These are phyloP conservation scores for Mustelus asterias DNA, from an alignment of 2,113 vertebrate genomes.

Conservation along the genomic window DNA sequence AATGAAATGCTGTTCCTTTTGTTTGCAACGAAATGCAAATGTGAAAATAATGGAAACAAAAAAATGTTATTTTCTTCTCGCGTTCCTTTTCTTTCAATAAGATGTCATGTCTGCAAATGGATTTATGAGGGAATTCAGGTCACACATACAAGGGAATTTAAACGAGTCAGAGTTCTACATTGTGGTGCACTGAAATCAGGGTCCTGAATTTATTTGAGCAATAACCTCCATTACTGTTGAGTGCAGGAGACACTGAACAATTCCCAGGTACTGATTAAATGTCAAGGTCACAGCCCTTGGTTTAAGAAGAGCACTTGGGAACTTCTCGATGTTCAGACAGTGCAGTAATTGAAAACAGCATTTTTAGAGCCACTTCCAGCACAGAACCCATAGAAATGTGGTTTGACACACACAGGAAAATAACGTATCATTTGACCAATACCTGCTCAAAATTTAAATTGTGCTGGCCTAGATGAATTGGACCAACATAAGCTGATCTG, in stretches of 20 bases:
- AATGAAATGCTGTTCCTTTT: background rate
- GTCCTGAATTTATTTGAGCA: background rate
- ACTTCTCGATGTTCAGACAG: background rate
- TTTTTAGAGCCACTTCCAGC: background rate
- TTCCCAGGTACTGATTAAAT: constrained; percentile 3
- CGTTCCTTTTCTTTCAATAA: background rate
- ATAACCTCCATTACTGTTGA: background rate
- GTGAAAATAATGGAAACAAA: background rate
- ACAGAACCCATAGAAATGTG: background rate
- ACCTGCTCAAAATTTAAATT: background rate
- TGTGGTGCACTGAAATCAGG: background rate
- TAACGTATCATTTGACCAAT: background rate
- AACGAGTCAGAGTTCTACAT: background rate
- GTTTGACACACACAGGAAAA: background rate
- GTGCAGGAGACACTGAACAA: background rate
- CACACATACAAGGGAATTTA: background rate
- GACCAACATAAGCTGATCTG: background rate
- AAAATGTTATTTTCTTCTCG: background rate
- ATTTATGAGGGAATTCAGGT: background rate
- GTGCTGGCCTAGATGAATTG: background rate
- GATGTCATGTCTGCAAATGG: background rate
- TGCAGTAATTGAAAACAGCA: background rate
- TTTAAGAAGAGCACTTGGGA: background rate
- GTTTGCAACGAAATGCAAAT: background rate
- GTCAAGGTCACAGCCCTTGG: background rate